phyloP scores from a whole-genome alignment of 64 coral and sea anemone species.

The Astreopora myriophthalma region DNA sequence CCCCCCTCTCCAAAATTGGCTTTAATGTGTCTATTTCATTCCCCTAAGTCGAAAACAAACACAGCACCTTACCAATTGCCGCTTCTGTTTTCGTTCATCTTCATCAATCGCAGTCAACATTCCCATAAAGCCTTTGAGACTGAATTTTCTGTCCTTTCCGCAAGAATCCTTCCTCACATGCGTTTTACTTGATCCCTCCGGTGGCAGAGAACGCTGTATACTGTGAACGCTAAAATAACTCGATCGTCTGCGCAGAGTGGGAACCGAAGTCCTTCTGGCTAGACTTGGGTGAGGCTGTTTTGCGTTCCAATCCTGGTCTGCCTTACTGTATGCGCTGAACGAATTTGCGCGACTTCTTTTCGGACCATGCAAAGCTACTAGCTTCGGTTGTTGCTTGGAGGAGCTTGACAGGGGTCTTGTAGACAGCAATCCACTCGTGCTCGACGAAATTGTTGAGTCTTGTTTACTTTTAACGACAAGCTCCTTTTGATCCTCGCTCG shows the following conservation, averaged over 20 bases:
- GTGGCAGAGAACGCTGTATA: not conserved
- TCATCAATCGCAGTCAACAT: not conserved
- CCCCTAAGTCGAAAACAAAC: not conserved
- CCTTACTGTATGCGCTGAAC: not conserved
- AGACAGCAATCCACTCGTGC: not conserved
- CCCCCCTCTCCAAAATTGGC: not conserved
- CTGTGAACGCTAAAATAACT: slow-evolving; percentile 17
- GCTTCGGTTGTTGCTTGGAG: not conserved
- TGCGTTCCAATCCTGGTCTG: not conserved
- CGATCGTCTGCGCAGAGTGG: not conserved
- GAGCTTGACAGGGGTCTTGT: slow-evolving; percentile 12
- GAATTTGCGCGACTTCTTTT: not conserved
- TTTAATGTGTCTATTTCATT: not conserved
- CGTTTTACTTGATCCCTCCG: not conserved
- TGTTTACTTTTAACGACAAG: not conserved
- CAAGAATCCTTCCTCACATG: not conserved
- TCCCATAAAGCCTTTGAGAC: not conserved
- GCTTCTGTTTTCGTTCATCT: not conserved
- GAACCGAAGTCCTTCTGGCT: not conserved
- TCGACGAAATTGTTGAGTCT: slow-evolving; percentile 9
- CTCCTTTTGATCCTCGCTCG: not conserved
- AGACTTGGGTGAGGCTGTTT: not conserved
- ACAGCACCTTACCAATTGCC: not conserved
- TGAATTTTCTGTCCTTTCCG: not conserved
- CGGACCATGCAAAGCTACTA: not conserved